Conservation (phyloP, 2,113 vertebrate species). For the Dermatemys mawii region DNA sequence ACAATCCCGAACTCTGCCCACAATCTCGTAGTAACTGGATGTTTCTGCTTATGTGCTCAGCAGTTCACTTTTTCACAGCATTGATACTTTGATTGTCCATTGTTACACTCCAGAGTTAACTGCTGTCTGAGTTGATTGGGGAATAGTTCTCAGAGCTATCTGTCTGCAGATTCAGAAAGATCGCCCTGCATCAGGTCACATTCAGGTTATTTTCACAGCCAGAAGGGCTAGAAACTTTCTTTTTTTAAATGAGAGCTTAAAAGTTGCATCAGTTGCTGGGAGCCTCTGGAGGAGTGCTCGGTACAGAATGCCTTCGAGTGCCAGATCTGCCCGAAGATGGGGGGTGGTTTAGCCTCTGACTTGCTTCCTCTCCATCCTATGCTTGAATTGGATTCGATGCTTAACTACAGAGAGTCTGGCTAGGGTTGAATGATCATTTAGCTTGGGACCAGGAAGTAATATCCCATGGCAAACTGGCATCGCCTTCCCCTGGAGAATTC, state of each 20-base stretch:
- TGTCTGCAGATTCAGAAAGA: neutral
- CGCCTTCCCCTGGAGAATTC: neutral
- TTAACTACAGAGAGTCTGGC: neutral
- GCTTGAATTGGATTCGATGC: neutral
- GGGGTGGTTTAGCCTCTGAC: neutral
- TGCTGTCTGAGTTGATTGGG: neutral
- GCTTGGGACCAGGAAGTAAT: neutral
- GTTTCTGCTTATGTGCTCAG: neutral
- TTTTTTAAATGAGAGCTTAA: neutral
- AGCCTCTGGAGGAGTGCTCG: neutral
- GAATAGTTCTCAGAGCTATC: neutral
- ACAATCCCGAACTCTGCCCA: neutral
- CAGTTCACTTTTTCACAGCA: neutral
- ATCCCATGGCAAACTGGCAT: neutral
- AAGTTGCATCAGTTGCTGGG: neutral
- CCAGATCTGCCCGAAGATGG: neutral
- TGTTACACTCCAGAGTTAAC: neutral
- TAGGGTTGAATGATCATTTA: neutral
- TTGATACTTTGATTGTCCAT: neutral
- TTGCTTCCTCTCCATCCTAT: neutral
- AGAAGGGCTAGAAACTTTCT: neutral
- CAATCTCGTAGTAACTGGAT: neutral
- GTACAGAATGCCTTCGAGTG: neutral
- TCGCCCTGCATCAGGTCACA: neutral
- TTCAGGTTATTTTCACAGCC: neutral